phyloP scores from a whole-genome alignment of 2,797 vertebrate species.

The Smutsia temminckii region DNA sequence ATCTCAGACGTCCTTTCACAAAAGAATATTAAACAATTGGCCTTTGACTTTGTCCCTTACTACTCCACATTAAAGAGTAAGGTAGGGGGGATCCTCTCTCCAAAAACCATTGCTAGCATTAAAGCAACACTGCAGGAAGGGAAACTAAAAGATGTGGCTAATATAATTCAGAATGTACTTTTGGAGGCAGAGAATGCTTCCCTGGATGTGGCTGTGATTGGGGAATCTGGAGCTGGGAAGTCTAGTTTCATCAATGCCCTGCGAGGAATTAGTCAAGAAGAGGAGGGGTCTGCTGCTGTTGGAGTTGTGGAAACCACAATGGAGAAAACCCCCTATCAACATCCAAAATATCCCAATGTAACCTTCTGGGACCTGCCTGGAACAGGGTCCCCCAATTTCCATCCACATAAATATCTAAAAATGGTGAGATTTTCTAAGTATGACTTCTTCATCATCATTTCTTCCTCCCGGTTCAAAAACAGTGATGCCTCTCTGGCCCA shows the following conservation, averaged over 20 bases:
- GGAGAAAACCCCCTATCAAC: conserved; percentile 42
- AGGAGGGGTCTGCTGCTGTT: conserved; percentile 40
- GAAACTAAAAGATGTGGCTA: background rate
- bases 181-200: background rate
- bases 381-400: conserved; percentile 65
- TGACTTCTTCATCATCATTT: conserved; percentile 77
- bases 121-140: background rate
- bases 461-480: conserved; percentile 58
- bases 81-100: background rate
- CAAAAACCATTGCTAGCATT: background rate
- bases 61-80: background rate
- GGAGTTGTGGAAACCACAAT: conserved; percentile 40
- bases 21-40: background rate
- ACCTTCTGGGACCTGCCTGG: conserved; percentile 79
- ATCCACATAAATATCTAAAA: conserved; percentile 47
- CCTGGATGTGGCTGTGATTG: conserved; percentile 75
- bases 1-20: accelerated
- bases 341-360: conserved; percentile 63
- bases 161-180: conserved; percentile 54
- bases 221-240: conserved; percentile 74
- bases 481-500: conserved; percentile 55
- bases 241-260: conserved; percentile 77
- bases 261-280: conserved; percentile 40
- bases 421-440: conserved; percentile 56
- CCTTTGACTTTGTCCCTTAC: accelerated